phyloP scores from a whole-genome alignment of 2,113 vertebrate species.

The Carollia perspicillata region DNA sequence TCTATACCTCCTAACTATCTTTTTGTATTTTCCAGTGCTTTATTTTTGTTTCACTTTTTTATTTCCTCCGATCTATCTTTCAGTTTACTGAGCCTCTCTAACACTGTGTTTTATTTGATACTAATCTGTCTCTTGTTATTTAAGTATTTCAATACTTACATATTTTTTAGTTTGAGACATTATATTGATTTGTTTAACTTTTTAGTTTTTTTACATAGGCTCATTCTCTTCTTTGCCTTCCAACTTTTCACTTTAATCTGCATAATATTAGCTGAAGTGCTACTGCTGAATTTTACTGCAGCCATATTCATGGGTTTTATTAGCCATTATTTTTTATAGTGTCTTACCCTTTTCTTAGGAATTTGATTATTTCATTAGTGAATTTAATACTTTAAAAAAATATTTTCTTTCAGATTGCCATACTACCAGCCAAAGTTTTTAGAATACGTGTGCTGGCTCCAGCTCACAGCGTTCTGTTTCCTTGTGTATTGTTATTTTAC shows the following conservation, averaged over 20 bases:
- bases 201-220: background rate
- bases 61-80: background rate
- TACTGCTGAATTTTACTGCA: background rate
- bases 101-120: background rate
- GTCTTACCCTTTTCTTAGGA: background rate
- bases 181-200: background rate
- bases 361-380: background rate
- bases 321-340: background rate
- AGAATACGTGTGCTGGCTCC: background rate
- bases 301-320: background rate
- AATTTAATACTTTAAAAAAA: background rate
- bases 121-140: background rate
- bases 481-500: background rate
- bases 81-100: background rate
- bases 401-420: background rate
- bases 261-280: background rate
- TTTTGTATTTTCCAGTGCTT: background rate
- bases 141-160: background rate
- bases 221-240: background rate
- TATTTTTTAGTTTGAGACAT: background rate
- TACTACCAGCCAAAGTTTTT: background rate
- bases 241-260: background rate
- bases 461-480: background rate
- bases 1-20: background rate
- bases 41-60: background rate